Evolutionary conservation across 2,888 invertebrate species (phyloP).

Genomic region (Criorhina ranunculi): DNA sequence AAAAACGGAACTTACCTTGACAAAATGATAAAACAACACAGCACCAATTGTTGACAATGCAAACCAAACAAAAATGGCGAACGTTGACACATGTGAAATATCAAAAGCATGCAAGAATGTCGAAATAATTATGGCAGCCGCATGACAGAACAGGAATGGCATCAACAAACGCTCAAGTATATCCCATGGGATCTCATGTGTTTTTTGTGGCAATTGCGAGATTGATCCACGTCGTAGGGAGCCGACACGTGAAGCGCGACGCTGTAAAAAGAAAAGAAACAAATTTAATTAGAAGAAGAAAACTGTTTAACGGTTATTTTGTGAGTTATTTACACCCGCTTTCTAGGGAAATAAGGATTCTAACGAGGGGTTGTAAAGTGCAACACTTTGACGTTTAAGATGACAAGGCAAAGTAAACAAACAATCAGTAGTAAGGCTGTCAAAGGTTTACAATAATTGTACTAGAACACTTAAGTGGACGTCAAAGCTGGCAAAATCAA

Average conservation of each 20-base stretch:
- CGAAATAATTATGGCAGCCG: slow-evolving; percentile 90
- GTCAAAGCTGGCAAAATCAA: too few species aligned
- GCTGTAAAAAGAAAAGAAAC: slow-evolving; percentile 78
- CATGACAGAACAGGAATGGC: slow-evolving; percentile 92
- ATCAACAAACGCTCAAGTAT: slow-evolving; percentile 90
- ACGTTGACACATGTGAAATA: slow-evolving; percentile 91
- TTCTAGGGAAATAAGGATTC: too few species aligned
- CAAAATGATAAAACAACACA: slow-evolving; percentile 92
- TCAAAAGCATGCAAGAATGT: slow-evolving; percentile 89
- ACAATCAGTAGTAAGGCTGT: too few species aligned
- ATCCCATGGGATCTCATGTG: slow-evolving; percentile 89
- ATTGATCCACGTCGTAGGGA: slow-evolving; percentile 87
- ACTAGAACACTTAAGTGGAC: too few species aligned
- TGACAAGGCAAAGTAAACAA: too few species aligned
- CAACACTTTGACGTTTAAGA: too few species aligned
- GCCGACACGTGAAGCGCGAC: slow-evolving; percentile 85
- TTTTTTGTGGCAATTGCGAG: slow-evolving; percentile 86
- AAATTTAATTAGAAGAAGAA: too few species aligned
- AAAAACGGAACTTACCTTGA: slow-evolving; percentile 88
- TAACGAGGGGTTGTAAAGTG: too few species aligned
- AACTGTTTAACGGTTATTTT: too few species aligned
- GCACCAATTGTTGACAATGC: slow-evolving; percentile 90
- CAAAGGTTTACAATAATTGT: too few species aligned
- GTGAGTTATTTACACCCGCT: too few species aligned
- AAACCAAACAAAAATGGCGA: slow-evolving; percentile 92